Percentiles rank a stretch among this genome's conserved stretches.
These are phyloP conservation scores for Jordanella pulchra DNA, from an alignment of 2,797 vertebrate species.

Conservation along the genomic window DNA sequence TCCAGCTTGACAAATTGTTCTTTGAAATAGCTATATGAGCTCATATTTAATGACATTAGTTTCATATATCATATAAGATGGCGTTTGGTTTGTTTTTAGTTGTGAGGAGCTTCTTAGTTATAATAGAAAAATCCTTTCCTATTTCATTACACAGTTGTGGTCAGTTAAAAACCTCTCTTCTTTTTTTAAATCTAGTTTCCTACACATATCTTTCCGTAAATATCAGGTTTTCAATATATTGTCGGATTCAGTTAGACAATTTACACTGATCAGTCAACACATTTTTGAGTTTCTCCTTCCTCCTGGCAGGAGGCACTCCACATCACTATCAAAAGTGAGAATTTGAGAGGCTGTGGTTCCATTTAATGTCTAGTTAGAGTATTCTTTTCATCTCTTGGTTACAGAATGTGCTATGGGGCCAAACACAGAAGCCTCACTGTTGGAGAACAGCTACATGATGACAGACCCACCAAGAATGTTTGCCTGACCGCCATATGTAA, in stretches of 20 bases:
- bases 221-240: conserved; percentile 35
- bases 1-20: background rate
- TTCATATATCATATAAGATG: background rate
- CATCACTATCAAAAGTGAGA: conserved; percentile 33
- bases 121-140: background rate
- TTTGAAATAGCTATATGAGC: background rate
- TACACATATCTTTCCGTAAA: conserved; percentile 3
- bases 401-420: conserved; percentile 52
- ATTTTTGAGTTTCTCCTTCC: conserved; percentile 52
- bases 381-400: conserved; percentile 65
- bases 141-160: background rate
- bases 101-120: background rate
- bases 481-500: conserved; percentile 77
- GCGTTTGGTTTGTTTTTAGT: background rate
- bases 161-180: background rate
- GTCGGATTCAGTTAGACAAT: conserved; percentile 27
- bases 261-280: conserved; percentile 31
- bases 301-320: conserved; percentile 45
- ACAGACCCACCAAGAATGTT: conserved; percentile 80
- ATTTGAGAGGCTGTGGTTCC: conserved; percentile 59
- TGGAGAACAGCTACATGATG: conserved; percentile 71
- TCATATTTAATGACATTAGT: background rate
- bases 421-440: conserved; percentile 70
- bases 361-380: conserved; percentile 66
- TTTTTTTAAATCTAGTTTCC: background rate